These are phyloP conservation scores for Sarcophaga caerulescens DNA, from an alignment of 2,888 invertebrate species.

Conservation along the genomic window DNA sequence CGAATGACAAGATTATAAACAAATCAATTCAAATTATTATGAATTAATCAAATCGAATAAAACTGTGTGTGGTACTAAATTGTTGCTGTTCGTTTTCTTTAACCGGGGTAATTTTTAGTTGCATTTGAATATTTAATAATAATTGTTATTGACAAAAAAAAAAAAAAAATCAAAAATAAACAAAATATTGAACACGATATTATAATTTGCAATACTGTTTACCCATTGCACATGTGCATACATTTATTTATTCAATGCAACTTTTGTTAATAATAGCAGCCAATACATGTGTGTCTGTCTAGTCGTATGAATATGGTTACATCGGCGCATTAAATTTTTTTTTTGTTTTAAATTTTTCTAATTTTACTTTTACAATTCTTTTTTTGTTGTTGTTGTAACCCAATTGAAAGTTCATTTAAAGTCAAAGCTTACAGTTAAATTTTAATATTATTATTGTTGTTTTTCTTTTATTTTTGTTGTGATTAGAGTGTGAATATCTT, in stretches of 20 bases:
- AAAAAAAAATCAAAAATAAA: not conserved
- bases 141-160: not conserved
- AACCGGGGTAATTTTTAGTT: constrained; percentile 25
- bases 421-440: constrained; percentile 24
- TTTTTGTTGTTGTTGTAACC: too few species aligned
- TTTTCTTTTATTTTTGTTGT: constrained; percentile 25
- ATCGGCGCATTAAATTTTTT: too few species aligned
- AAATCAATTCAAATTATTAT: not conserved
- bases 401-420: constrained; percentile 11
- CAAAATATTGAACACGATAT: too few species aligned
- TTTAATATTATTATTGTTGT: not conserved
- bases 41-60: constrained; percentile 10
- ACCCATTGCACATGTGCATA: too few species aligned
- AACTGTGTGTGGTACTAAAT: not conserved
- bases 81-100: constrained; percentile 14
- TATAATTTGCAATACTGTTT: too few species aligned
- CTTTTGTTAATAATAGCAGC: too few species aligned
- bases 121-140: not conserved
- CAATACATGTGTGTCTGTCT: too few species aligned
- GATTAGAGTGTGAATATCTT: constrained; percentile 45
- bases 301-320: too few species aligned
- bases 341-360: too few species aligned
- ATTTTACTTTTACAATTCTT: too few species aligned
- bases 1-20: constrained; percentile 2
- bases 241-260: too few species aligned